Conservation (phyloP, 1,140 invertebrate species). For the Pogonognathellus flavescens region DNA sequence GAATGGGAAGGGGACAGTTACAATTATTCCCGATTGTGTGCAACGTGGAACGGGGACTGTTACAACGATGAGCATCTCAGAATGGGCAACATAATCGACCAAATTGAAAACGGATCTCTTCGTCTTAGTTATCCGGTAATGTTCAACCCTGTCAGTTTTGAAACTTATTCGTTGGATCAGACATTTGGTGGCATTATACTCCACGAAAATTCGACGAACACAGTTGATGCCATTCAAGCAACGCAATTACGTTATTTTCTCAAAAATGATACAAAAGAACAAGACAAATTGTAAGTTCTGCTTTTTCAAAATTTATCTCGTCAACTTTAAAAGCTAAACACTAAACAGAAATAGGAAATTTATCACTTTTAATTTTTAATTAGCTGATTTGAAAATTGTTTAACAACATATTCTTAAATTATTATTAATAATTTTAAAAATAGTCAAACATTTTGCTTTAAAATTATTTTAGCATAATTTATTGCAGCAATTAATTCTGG, state of each 20-base stretch:
- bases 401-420: too few relatives aligned
- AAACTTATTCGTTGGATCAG: background rate
- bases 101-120: background rate
- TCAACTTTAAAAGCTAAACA: too few relatives aligned
- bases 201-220: background rate
- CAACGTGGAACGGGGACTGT: background rate
- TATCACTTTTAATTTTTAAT: too few relatives aligned
- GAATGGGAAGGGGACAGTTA: background rate
- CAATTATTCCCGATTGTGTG: background rate
- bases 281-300: background rate
- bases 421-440: too few relatives aligned
- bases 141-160: background rate
- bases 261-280: background rate
- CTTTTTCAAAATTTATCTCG: too few relatives aligned
- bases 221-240: background rate
- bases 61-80: background rate
- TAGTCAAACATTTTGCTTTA: too few relatives aligned
- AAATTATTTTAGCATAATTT: too few relatives aligned
- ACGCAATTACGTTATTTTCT: background rate
- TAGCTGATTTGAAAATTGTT: too few relatives aligned
- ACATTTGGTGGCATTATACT: background rate
- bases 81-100: background rate
- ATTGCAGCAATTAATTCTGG: too few relatives aligned
- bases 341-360: too few relatives aligned
- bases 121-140: background rate